Conservation (phyloP, 92 coral and sea anemone species). For the Epizoanthus fatuus region DNA sequence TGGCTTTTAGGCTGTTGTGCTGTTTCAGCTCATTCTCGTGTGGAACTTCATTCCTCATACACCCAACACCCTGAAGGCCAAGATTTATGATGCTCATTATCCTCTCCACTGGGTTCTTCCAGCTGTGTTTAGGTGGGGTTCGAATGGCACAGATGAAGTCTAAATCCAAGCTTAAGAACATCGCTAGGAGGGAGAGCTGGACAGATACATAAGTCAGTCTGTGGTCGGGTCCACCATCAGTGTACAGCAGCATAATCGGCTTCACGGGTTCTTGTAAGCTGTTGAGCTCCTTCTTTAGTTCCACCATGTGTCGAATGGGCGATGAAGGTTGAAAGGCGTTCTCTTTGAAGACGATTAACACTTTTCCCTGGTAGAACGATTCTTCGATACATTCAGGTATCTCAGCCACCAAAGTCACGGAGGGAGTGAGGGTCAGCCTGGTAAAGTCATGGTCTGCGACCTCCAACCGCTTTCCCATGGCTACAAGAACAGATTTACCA, state of each 20-base stretch:
- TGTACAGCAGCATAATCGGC: conserved; percentile 37
- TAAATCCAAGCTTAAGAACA: conserved; percentile 23
- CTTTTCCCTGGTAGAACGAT: no score
- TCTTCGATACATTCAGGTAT: no score
- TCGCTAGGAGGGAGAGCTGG: conserved; percentile 13
- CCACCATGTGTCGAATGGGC: no score
- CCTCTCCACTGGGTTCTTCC: conserved; percentile 46
- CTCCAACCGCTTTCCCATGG: no score
- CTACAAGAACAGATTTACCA: no score
- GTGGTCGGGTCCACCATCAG: conserved; percentile 57
- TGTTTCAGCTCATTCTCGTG: conserved; percentile 40
- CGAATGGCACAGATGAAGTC: conserved; percentile 43
- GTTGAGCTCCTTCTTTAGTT: no score
- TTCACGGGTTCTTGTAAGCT: conserved; percentile 7
- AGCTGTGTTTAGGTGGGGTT: conserved; percentile 45
- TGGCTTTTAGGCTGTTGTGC: conserved; percentile 3
- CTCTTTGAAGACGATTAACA: no score
- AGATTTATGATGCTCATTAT: conserved; percentile 37
- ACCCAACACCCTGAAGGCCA: conserved; percentile 37
- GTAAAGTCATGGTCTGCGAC: no score
- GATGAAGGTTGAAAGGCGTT: no score
- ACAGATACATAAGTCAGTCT: conserved; percentile 35
- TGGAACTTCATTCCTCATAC: conserved; percentile 27
- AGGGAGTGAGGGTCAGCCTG: no score
- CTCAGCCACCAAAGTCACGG: no score